Conservation (phyloP, 2,113 vertebrate genomes). For the Nematolebias whitei region DNA sequence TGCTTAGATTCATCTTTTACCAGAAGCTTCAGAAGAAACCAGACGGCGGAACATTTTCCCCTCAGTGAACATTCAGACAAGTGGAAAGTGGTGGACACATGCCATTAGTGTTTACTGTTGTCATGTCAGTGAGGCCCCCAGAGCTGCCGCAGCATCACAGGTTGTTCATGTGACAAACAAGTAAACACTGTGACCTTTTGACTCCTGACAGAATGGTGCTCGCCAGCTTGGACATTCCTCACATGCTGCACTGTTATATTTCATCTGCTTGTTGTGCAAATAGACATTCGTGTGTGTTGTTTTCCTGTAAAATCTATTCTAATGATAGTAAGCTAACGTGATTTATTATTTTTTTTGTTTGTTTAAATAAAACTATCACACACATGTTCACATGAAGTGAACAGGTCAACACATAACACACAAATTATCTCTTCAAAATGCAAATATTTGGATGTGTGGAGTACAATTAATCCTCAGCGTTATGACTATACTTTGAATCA, state of each 20-base stretch:
- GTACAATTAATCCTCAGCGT: not conserved
- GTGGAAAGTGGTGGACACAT: slow-evolving; percentile 59
- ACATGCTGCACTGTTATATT: slow-evolving; percentile 29
- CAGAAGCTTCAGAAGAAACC: not conserved
- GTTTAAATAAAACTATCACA: too few species aligned
- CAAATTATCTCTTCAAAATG: slow-evolving; percentile 3
- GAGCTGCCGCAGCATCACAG: slow-evolving; percentile 41
- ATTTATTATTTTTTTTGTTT: too few species aligned
- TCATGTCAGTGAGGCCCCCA: slow-evolving; percentile 33
- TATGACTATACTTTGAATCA: slow-evolving; percentile 10
- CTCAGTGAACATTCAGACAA: slow-evolving; percentile 17
- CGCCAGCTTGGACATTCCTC: slow-evolving; percentile 29
- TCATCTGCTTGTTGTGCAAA: slow-evolving; percentile 10
- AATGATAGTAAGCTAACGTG: not conserved
- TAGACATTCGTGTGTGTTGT: not conserved
- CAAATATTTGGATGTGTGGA: not conserved
- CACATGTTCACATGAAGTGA: not conserved
- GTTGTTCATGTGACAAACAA: slow-evolving; percentile 30
- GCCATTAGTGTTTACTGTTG: slow-evolving; percentile 43
- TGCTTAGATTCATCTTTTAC: not conserved
- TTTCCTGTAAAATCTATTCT: not conserved
- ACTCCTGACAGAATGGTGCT: slow-evolving; percentile 40
- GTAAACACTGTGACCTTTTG: slow-evolving; percentile 48
- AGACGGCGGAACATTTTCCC: not conserved
- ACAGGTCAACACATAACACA: not conserved